Evolutionary conservation across 2,113 vertebrate species (phyloP).

Genomic region (Calonectris borealis): DNA sequence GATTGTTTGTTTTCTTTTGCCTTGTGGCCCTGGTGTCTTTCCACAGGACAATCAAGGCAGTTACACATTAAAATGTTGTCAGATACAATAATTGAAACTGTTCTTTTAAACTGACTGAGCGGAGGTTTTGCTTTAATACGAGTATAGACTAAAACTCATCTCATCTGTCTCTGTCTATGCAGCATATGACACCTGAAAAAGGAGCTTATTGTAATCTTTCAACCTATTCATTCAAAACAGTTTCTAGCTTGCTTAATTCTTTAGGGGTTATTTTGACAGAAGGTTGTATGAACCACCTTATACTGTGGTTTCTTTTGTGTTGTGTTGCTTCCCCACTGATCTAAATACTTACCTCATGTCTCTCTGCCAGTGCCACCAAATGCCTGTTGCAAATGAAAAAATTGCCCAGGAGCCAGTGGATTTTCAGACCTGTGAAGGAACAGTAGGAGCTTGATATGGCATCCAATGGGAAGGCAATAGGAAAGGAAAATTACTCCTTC

Average conservation of each 20-base stretch:
- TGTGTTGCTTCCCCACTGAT: background rate
- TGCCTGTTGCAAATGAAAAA: background rate
- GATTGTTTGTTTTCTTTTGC: background rate
- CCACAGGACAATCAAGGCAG: background rate
- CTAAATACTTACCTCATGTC: background rate
- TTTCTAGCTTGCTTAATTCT: background rate
- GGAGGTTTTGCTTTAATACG: background rate
- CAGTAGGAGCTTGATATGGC: background rate
- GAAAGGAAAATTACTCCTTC: constrained; percentile 8
- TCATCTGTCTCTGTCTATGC: background rate
- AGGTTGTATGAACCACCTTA: background rate
- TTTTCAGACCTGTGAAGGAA: background rate
- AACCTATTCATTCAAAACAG: background rate
- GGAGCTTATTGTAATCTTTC: background rate
- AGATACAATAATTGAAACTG: background rate
- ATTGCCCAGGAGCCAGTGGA: background rate
- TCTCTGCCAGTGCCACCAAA: background rate
- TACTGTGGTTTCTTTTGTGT: background rate
- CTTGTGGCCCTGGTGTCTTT: background rate
- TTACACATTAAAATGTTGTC: background rate
- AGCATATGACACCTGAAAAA: background rate
- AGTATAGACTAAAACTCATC: background rate
- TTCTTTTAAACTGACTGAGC: background rate
- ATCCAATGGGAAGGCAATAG: background rate
- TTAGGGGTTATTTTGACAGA: background rate